Evolutionary conservation across 2,888 invertebrate species (phyloP).

Genomic region (Stenodema calcarata): DNA sequence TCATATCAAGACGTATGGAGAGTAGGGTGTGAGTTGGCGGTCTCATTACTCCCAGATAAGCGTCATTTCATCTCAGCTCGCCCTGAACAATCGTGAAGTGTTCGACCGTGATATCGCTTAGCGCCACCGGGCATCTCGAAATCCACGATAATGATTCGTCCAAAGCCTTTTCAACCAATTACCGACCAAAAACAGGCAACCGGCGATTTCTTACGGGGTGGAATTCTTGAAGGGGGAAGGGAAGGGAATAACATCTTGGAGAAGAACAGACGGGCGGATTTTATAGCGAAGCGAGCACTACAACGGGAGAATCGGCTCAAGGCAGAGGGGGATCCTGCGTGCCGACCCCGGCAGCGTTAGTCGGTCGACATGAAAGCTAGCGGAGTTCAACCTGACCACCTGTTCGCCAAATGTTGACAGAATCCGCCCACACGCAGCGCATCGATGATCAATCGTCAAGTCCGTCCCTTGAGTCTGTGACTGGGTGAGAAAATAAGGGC

Average conservation of each 20-base stretch:
- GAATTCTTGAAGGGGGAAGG: conserved; percentile 5
- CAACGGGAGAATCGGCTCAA: conserved; percentile 17
- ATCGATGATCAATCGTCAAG: not conserved
- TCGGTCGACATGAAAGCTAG: conserved; percentile 48
- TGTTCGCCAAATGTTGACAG: conserved; percentile 52
- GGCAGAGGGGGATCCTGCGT: conserved; percentile 40
- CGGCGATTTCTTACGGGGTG: not conserved
- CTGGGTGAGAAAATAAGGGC: not conserved
- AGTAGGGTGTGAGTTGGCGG: not conserved
- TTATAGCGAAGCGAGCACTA: not conserved
- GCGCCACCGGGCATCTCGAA: not conserved
- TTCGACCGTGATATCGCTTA: not conserved
- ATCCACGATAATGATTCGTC: not conserved
- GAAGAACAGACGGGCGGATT: conserved; percentile 22
- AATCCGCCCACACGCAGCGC: not conserved
- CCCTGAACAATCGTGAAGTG: not conserved
- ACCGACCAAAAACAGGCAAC: not conserved
- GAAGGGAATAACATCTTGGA: conserved; percentile 24
- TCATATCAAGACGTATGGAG: too few relatives aligned
- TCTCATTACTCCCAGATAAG: not conserved
- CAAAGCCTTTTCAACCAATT: not conserved
- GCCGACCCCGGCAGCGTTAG: conserved; percentile 28
- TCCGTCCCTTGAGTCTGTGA: not conserved
- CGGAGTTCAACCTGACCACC: conserved; percentile 50
- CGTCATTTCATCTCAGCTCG: not conserved